Conservation (phyloP, 2,797 vertebrate species). For the Orientallactaga sibirica region DNA sequence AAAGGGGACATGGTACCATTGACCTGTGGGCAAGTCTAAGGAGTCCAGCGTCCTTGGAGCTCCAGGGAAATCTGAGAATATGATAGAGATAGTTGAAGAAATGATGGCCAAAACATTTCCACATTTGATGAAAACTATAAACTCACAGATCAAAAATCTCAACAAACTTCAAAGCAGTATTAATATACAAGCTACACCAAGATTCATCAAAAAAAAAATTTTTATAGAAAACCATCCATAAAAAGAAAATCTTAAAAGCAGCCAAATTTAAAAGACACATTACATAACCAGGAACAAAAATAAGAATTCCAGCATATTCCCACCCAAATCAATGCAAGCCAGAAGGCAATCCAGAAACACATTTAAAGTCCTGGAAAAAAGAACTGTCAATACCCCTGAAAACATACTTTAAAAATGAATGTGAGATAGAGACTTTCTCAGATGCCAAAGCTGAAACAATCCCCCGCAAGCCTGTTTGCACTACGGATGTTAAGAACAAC, state of each 20-base stretch:
- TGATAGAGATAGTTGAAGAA: slow-evolving; percentile 25
- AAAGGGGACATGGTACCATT: background rate
- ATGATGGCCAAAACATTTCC: background rate
- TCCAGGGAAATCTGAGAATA: background rate
- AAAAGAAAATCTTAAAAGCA: slow-evolving; percentile 31
- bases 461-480: background rate
- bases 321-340: background rate
- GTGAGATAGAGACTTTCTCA: slow-evolving; percentile 40
- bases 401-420: background rate
- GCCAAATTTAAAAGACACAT: slow-evolving; percentile 27
- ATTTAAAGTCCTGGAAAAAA: background rate
- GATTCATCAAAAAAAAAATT: background rate
- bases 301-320: slow-evolving; percentile 31
- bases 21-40: background rate
- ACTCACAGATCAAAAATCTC: background rate
- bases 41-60: background rate
- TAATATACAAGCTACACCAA: background rate
- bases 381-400: background rate
- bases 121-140: slow-evolving; percentile 46
- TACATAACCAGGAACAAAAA: slow-evolving; percentile 9
- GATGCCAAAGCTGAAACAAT: slow-evolving; percentile 15
- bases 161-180: background rate
- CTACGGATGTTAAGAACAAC: background rate
- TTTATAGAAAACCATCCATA: background rate
- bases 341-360: slow-evolving; percentile 3